These are phyloP conservation scores for Oryzias melastigma DNA, from an alignment of 2,113 vertebrate genomes.

Conservation along the genomic window DNA sequence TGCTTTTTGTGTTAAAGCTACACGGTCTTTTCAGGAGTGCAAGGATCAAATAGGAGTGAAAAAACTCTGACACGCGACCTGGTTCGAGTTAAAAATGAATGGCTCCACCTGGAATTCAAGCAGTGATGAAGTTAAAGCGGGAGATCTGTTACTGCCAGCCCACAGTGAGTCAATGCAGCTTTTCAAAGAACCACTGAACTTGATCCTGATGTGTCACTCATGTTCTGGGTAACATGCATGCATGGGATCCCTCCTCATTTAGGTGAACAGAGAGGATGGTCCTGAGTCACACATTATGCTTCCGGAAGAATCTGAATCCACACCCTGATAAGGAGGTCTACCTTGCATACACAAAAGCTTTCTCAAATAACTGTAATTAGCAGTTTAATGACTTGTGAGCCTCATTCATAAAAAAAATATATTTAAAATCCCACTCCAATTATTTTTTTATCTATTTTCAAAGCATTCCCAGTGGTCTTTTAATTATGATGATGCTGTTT, in stretches of 20 bases:
- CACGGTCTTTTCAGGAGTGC: slow-evolving; percentile 6
- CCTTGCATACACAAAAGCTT: too few species aligned
- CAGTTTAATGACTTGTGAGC: not conserved
- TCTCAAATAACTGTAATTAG: too few species aligned
- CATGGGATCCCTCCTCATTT: slow-evolving; percentile 32
- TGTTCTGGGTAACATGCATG: slow-evolving; percentile 42
- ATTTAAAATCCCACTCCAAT: too few species aligned
- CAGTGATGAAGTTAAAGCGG: slow-evolving; percentile 42
- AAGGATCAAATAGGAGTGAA: slow-evolving; percentile 30
- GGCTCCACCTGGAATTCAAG: slow-evolving; percentile 58
- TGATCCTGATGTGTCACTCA: slow-evolving; percentile 63
- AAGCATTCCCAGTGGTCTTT: too few species aligned
- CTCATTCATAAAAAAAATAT: too few species aligned
- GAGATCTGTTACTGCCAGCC: slow-evolving; percentile 57
- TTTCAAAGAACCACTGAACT: slow-evolving; percentile 56
- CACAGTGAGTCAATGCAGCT: slow-evolving; percentile 51
- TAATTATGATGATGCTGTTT: too few species aligned
- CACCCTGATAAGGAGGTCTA: not conserved
- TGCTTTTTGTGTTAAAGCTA: slow-evolving; percentile 31
- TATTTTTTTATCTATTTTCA: too few species aligned
- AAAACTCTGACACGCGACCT: slow-evolving; percentile 53
- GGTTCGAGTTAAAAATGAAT: slow-evolving; percentile 63
- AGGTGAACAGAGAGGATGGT: slow-evolving; percentile 11
- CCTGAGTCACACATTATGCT: slow-evolving; percentile 21
- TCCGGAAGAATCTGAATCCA: not conserved